Evolutionary conservation across 2,113 vertebrate species (phyloP).

Genomic region (Limanda limanda): DNA sequence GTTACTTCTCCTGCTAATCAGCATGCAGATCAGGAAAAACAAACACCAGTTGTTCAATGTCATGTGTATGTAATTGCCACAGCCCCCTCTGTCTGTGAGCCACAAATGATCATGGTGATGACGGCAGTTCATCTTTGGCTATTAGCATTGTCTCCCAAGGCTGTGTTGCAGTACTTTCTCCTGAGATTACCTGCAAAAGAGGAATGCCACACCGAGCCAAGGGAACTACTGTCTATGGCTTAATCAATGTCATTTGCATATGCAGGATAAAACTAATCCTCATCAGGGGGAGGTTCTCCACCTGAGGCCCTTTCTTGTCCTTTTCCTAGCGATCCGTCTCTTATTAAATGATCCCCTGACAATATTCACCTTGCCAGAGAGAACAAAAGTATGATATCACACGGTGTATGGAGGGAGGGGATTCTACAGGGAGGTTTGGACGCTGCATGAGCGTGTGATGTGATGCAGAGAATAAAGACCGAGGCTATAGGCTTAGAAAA

Average conservation of each 20-base stretch:
- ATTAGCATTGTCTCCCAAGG: conserved; percentile 66
- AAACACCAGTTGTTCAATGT: conserved; percentile 73
- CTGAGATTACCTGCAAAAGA: conserved; percentile 62
- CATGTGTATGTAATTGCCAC: conserved; percentile 49
- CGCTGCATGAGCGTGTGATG: conserved; percentile 36
- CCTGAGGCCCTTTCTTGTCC: conserved; percentile 67
- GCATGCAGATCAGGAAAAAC: conserved; percentile 64
- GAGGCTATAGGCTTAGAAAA: conserved; percentile 27
- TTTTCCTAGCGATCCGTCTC: conserved; percentile 54
- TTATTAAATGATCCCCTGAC: conserved; percentile 68
- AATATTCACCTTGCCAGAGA: conserved; percentile 70
- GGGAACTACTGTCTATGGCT: conserved; percentile 43
- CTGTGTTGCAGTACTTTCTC: conserved; percentile 53
- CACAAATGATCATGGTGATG: conserved; percentile 59
- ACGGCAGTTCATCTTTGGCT: conserved; percentile 65
- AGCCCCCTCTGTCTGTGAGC: conserved; percentile 45
- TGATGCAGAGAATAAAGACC: conserved; percentile 54
- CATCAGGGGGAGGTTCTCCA: conserved; percentile 69
- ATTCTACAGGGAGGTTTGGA: conserved; percentile 59
- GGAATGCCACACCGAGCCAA: conserved; percentile 57
- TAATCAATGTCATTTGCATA: conserved; percentile 78
- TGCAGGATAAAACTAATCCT: conserved; percentile 73
- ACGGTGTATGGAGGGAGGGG: conserved; percentile 43
- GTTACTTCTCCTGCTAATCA: conserved; percentile 62
- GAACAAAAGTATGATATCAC: conserved; percentile 47